Evolutionary conservation across 30 jellyfish, hydroid and myxozoan species (phyloP), one percentile per base, ranked within the genome.

Genomic region (Aurelia sp.): DNA sequence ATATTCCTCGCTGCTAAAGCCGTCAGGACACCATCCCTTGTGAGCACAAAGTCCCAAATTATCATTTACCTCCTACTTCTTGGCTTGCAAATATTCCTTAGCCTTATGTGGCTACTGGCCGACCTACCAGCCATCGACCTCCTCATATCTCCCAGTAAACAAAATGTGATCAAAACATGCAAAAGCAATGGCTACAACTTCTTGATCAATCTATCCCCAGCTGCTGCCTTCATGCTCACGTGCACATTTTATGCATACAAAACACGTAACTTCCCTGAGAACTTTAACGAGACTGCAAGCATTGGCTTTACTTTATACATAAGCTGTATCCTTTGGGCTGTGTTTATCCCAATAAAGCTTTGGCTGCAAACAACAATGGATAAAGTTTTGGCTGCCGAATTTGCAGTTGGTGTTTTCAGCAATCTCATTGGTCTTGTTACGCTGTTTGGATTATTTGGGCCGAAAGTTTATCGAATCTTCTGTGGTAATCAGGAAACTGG

Each of bases 211-310:
- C 17, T 86, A 11, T 30, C 81, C 22, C 78, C 84, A 19, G 79
- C 96, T 31, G 41, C 67, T 70, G 96, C 79, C 5, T 67, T 91
- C 57, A 85, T 91, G 91, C 64, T 91, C 22, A 71, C 80, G 18
- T 80, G 98, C 75, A 86, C 96, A 33, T 91, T 17, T 27, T 91
- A 85, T 75, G 96, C 98, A 61, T 85, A 75, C 71, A 86, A 91
- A 72, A 85, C 98, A 6, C 47, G 97, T 40, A 78, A 86, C 17
- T 74, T 91, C 23, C 97, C 98, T n/a, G 86, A 91, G 86, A 91
- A 95, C 33, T 91, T 71, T 79, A 91, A 87, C 77, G 98, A 91
- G 63, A 59, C 93, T 17, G 57, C 90, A 51, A 91, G 92, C 70
- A 85, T 91, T 71, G 98, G 96, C 61, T 55, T 85, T 48, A 91